Evolutionary conservation across 2,113 vertebrate genomes (phyloP).

Genomic region (Merops nubicus): DNA sequence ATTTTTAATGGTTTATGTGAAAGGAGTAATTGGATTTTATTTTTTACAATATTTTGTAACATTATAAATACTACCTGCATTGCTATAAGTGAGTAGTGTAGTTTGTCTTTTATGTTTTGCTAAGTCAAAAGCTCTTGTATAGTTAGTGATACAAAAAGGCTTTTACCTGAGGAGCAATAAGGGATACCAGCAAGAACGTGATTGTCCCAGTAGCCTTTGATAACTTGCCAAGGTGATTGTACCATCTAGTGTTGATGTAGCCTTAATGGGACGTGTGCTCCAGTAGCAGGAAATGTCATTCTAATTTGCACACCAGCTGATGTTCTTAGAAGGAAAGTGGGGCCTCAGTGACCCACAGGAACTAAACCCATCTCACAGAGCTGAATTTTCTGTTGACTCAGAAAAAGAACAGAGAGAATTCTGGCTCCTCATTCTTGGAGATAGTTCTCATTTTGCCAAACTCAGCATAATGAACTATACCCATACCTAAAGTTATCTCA

Average conservation of each 20-base stretch:
- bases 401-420: neutral
- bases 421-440: neutral
- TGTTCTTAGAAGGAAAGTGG: neutral
- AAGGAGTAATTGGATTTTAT: neutral
- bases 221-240: neutral
- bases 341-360: rapidly evolving
- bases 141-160: neutral
- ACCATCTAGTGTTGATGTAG: neutral
- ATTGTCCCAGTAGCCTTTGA: neutral
- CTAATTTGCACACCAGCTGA: neutral
- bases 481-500: rapidly evolving
- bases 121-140: neutral
- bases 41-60: neutral
- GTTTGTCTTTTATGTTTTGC: neutral
- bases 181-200: neutral
- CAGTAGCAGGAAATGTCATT: neutral
- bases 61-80: neutral
- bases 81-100: neutral
- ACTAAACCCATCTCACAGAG: neutral
- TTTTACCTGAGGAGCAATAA: neutral
- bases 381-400: neutral
- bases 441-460: neutral
- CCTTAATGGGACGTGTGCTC: neutral
- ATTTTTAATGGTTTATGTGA: neutral
- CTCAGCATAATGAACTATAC: neutral